Percentiles rank a stretch among this genome's conserved stretches.
Evolutionary conservation across 2,797 vertebrate species (phyloP).

Genomic region (Paguma larvata): DNA sequence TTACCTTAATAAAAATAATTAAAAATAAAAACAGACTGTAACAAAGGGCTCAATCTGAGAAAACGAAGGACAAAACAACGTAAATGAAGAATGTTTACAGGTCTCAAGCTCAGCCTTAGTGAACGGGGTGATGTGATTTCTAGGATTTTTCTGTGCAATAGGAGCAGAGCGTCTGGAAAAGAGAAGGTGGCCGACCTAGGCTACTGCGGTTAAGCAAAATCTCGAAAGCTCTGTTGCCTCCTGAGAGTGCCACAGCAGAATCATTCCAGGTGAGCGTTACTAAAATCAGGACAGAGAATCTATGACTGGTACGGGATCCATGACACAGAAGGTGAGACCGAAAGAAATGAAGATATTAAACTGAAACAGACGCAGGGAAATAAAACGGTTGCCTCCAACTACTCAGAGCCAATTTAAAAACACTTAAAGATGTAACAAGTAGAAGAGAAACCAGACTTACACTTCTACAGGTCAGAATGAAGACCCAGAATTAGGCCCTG

Average conservation of each 20-base stretch:
- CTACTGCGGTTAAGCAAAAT: not conserved
- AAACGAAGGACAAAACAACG: not conserved
- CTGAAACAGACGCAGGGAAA: not conserved
- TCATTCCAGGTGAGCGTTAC: not conserved
- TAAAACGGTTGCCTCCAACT: not conserved
- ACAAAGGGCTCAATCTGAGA: not conserved
- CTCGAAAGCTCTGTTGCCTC: not conserved
- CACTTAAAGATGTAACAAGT: not conserved
- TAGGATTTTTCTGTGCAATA: not conserved
- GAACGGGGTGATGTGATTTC: not conserved
- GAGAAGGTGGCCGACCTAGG: not conserved
- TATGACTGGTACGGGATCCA: not conserved
- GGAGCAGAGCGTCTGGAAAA: not conserved
- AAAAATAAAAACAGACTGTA: not conserved
- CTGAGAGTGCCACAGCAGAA: not conserved
- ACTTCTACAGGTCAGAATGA: not conserved
- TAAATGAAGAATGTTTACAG: not conserved
- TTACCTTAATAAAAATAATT: slow-evolving; percentile 30
- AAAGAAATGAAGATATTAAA: not conserved
- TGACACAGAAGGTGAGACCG: not conserved
- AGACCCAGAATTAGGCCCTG: not conserved
- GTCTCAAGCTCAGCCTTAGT: not conserved
- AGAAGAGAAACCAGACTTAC: not conserved
- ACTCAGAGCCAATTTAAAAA: not conserved
- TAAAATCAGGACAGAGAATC: not conserved